These are phyloP conservation scores for Neodiprion fabricii DNA, from an alignment of 1,140 invertebrate species.

Conservation along the genomic window DNA sequence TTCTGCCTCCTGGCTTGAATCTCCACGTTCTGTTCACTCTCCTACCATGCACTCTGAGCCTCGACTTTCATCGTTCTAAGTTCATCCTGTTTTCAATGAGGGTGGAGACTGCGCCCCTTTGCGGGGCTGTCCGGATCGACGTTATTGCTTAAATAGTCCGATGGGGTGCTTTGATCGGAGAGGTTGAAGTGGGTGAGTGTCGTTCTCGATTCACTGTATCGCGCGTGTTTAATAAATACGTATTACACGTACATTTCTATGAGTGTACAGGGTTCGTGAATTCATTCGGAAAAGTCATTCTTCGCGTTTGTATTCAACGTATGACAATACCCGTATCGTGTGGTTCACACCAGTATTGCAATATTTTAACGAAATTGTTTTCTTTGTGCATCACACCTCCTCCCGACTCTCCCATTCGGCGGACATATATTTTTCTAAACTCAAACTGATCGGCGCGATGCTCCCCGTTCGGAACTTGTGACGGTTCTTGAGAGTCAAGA, in stretches of 20 bases:
- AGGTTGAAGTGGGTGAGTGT: conserved; percentile 19
- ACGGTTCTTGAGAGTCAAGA: too few species aligned
- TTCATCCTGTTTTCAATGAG: conserved; percentile 32
- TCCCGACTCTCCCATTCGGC: too few species aligned
- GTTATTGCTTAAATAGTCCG: conserved; percentile 13
- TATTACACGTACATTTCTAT: conserved; percentile 15
- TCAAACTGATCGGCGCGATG: too few species aligned
- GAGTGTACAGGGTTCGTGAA: conserved; percentile 1
- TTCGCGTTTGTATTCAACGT: too few species aligned
- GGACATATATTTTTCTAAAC: too few species aligned
- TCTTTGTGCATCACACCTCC: too few species aligned
- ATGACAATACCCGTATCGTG: too few species aligned
- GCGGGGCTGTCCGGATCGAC: conserved; percentile 8
- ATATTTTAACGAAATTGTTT: too few species aligned
- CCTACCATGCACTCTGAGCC: background rate
- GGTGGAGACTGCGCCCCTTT: conserved; percentile 42
- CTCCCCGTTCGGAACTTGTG: too few species aligned
- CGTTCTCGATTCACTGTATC: conserved; percentile 5
- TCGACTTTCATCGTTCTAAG: background rate
- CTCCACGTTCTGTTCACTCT: background rate
- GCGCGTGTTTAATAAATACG: background rate
- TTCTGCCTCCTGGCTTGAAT: background rate
- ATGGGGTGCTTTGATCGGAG: background rate
- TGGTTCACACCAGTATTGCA: too few species aligned
- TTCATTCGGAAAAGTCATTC: background rate